Evolutionary conservation across 2,797 vertebrate genomes (phyloP).

Genomic region (Kryptopterus vitreolus): DNA sequence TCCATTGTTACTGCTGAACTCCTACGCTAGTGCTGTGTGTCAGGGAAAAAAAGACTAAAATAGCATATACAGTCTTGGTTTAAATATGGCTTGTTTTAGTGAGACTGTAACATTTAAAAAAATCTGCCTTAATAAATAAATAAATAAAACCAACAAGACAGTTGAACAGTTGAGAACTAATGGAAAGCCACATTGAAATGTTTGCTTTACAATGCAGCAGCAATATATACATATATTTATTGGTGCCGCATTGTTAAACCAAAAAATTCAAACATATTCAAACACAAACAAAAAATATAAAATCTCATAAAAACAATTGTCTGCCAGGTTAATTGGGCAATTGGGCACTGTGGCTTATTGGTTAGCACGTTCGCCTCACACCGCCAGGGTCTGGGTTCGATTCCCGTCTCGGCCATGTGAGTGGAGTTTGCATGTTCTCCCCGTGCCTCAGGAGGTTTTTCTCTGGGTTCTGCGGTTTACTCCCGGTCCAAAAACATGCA

Average conservation of each 20-base stretch:
- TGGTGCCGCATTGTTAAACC: background rate
- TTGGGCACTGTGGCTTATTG: too few relatives aligned
- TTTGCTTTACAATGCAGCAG: too few relatives aligned
- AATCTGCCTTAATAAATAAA: background rate
- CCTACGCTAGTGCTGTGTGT: background rate
- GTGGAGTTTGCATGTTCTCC: too few relatives aligned
- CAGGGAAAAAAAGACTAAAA: background rate
- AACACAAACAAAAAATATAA: background rate
- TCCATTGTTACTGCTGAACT: background rate
- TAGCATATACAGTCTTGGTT: background rate
- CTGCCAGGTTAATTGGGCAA: background rate
- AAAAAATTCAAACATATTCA: background rate
- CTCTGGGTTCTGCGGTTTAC: too few relatives aligned
- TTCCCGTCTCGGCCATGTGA: too few relatives aligned
- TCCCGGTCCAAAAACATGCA: too few relatives aligned
- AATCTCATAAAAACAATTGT: background rate
- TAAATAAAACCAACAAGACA: background rate
- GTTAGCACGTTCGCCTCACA: too few relatives aligned
- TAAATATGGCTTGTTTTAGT: background rate
- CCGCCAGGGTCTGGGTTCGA: too few relatives aligned
- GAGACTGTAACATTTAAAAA: background rate
- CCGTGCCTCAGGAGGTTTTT: too few relatives aligned
- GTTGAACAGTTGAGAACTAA: too few relatives aligned
- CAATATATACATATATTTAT: too few relatives aligned
- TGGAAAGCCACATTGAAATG: too few relatives aligned